Evolutionary conservation across 2,113 vertebrate species (phyloP).

Genomic region (Lasiurus borealis): DNA sequence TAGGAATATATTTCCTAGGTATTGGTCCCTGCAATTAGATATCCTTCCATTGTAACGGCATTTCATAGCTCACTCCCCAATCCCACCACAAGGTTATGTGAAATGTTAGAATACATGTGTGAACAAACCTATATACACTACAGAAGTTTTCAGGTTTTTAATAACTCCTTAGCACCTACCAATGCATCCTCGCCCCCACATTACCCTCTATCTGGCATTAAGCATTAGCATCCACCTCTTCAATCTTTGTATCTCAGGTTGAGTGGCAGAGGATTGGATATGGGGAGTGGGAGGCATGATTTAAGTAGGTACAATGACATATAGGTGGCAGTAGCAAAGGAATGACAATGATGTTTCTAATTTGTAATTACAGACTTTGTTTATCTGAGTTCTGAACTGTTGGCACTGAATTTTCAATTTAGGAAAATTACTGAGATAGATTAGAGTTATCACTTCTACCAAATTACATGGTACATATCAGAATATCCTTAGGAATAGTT

Average conservation of each 20-base stretch:
- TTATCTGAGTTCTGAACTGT: neutral
- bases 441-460: constrained; percentile 25
- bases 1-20: neutral
- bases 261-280: neutral
- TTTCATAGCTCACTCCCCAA: neutral
- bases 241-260: neutral
- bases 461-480: constrained; percentile 2
- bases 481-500: neutral
- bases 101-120: neutral
- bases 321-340: neutral
- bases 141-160: neutral
- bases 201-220: neutral
- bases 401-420: constrained; percentile 29
- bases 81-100: neutral
- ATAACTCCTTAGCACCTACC: neutral
- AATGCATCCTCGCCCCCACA: neutral
- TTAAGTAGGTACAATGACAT: neutral
- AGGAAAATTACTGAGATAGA: neutral
- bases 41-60: neutral
- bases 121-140: neutral
- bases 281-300: neutral
- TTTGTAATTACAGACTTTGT: neutral
- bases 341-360: neutral
- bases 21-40: neutral
- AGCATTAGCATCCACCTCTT: neutral